These are phyloP conservation scores for Myodes glareolus DNA, from an alignment of 2,113 vertebrate genomes.

Conservation along the genomic window DNA sequence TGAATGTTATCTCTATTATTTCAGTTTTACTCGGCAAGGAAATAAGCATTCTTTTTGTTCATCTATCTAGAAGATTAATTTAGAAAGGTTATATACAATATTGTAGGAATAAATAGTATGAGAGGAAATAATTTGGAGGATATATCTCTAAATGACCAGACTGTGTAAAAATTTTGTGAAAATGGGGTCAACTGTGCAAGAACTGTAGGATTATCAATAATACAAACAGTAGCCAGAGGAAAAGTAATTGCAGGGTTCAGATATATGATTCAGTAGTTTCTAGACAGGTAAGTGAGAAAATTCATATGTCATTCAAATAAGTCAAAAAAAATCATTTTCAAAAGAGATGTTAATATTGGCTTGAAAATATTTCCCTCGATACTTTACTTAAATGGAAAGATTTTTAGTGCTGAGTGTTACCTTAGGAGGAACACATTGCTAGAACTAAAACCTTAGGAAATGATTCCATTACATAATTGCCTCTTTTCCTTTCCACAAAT, in stretches of 20 bases:
- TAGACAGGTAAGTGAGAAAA: neutral
- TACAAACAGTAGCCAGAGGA: neutral
- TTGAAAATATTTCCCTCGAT: constrained; percentile 9
- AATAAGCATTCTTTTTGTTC: neutral
- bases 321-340: neutral
- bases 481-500: neutral
- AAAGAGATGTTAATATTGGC: neutral
- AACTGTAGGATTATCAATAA: neutral
- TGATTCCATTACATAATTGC: constrained; percentile 11
- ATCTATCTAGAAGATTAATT: neutral
- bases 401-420: neutral
- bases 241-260: neutral
- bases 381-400: neutral
- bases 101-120: neutral
- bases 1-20: neutral
- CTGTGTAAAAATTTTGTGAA: neutral
- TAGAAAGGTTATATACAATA: neutral
- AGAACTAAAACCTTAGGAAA: neutral
- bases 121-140: neutral
- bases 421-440: neutral
- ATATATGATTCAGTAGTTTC: neutral
- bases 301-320: neutral
- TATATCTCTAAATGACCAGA: neutral
- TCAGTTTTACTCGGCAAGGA: neutral
- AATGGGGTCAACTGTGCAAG: neutral